Evolutionary conservation across 2,113 vertebrate genomes (phyloP), one percentile per base, ranked within the genome.

Genomic region (Grantiella picta): DNA sequence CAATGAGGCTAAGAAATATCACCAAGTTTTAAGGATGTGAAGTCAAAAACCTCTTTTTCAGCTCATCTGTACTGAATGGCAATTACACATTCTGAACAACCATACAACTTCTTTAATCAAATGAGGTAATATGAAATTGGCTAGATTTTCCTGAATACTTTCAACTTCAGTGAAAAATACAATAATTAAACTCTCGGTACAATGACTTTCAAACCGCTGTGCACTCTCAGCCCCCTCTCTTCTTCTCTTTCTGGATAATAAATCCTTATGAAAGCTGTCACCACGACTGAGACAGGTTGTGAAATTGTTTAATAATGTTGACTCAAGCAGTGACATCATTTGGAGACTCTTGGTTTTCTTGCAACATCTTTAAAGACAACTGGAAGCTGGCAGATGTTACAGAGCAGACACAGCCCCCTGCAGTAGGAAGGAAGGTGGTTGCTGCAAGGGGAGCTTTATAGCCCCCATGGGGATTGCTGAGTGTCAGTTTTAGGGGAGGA

Each of bases 261-360:
- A 97, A 97, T 96, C 95, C 94, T 97, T 97, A 97, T 96, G 95
- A 96, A 97, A 96, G 82, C 96, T 97, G 88, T 95, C 91, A 96
- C 87, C 86, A 92, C 14, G 2, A 84, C 91, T 88, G 90, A 95
- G 87, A 96, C 92, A 92, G 90, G 63, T 97, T 96, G 96, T 95
- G 94, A 97, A 96, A 96, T 94, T 95, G 65, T 96, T 97, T 94
- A 96, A 97, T 95, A 97, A 96, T 97, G 95, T 97, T 96, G 97
- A 95, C 47, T 96, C 88, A 95, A 94, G 88, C 94, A 90, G 89
- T 95, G 95, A 97, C 91, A 96, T 94, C 64, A 96, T 88, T 95
- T 93, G 86, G 95, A 96, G 92, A 87, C 83, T 94, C 91, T 53
- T 70, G 65, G 65, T 90, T 96, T 91, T 92, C 71, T 91, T 42